Base-by-base conservation (phyloP, 2,888 invertebrate genomes). In the Perdita meconis region DNA sequence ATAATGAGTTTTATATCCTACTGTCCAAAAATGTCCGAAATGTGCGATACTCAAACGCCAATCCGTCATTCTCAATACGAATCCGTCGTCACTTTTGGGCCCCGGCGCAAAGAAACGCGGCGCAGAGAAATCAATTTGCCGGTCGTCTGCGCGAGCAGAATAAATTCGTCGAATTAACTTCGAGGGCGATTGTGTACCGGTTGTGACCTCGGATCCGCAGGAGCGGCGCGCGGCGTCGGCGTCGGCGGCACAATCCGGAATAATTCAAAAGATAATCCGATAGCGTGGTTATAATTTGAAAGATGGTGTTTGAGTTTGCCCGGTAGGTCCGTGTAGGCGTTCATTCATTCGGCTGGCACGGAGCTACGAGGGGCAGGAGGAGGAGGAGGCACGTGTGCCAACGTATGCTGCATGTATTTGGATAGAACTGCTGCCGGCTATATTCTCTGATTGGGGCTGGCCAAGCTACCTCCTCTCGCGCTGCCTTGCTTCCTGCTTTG, bases 381-480 rank as follows among this genome's bases (percentile, higher is more conserved):
- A 55, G 19, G 30, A 19, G 26, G 19, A 22, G 19, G 57, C 34
- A 55, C 50, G 53, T 53, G 50, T 40, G 42, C 6, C 65, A 55
- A 50, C 42, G 67, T 60, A 38, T 51, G 70, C 55, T 34, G 22
- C 60, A 44, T 56, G 70, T 68, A 70, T 64, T 66, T 68, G 57
- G 66, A 69, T 50, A 72, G 78, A 76, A 78, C 69, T 44, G 69
- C 78, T 64, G 60, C 60, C 55, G 60, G 78, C 77, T 81, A 77
- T 84, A 86, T 86, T 81, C 83, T 78, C 86, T 88, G 89, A 89
- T 89, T 89, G 89, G 82, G 83, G 81, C 83, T 75, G 87, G 81
- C 81, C 78, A 69, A 78, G 78, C 76, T 83, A 77, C 76, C 85
- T 80, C 73, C 73, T 47, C 47, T 47, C 47, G 19, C 22, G 47